A percentile compares a stretch with the other conserved stretches of the same genome.
phyloP scores from a whole-genome alignment of 2,888 invertebrate species.

The Heteromyza rotundicornis region DNA sequence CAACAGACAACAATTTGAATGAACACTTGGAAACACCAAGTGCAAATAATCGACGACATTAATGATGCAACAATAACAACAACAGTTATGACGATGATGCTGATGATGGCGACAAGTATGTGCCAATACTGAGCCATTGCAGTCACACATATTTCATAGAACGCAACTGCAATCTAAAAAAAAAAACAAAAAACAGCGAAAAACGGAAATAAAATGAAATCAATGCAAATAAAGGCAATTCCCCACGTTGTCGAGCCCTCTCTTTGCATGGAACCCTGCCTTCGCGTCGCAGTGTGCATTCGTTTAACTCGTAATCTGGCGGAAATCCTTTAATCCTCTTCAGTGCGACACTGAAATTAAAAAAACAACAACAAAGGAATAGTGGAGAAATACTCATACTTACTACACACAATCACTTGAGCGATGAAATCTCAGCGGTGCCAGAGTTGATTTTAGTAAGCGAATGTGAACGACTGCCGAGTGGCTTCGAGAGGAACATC shows the following conservation, averaged over 20 bases:
- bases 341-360: conserved; percentile 50
- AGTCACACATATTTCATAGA: not conserved
- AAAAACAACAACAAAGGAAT: conserved; percentile 23
- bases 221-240: conserved; percentile 22
- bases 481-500: no score
- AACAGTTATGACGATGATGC: not conserved
- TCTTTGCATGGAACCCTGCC: not conserved
- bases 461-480: not conserved
- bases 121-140: no score
- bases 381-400: not conserved
- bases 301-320: conserved; percentile 49
- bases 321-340: conserved; percentile 56
- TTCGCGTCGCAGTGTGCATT: conserved; percentile 31
- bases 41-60: conserved; percentile 1
- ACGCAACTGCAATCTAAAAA: not conserved
- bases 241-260: not conserved
- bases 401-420: not conserved
- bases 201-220: conserved; percentile 26
- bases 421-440: not conserved
- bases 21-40: conserved; percentile 49
- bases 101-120: not conserved
- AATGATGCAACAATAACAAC: not conserved
- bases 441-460: conserved; percentile 15
- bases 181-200: not conserved
- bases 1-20: no score